Conservation (phyloP, 2,797 vertebrate species). For the Brachyrhaphis roseni region DNA sequence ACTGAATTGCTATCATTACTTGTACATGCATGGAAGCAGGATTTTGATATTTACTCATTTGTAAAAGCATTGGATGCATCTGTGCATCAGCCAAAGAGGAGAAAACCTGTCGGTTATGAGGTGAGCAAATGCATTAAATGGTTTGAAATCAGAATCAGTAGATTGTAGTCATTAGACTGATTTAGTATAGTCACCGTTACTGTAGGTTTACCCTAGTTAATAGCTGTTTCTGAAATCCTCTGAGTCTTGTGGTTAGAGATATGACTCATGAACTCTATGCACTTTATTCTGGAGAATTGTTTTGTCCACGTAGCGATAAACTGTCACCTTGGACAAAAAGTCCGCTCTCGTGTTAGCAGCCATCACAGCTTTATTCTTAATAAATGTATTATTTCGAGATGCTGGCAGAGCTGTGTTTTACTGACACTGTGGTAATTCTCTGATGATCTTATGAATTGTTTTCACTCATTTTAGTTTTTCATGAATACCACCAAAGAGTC, state of each 20-base stretch:
- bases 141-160: conserved; percentile 17
- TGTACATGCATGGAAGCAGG: conserved; percentile 49
- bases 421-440: conserved; percentile 9
- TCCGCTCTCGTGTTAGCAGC: conserved; percentile 16
- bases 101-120: conserved; percentile 20
- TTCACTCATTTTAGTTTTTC: conserved; percentile 11
- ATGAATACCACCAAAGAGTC: conserved; percentile 28
- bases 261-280: conserved; percentile 70
- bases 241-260: conserved; percentile 54
- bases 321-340: conserved; percentile 23
- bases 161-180: conserved; percentile 40
- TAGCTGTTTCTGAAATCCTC: conserved; percentile 39
- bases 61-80: conserved; percentile 22
- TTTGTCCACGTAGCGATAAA: conserved; percentile 31
- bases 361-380: conserved; percentile 28
- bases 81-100: not conserved
- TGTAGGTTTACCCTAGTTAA: conserved; percentile 44
- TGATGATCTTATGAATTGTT: conserved; percentile 23
- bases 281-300: conserved; percentile 78
- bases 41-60: conserved; percentile 58
- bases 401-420: conserved; percentile 21
- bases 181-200: conserved; percentile 39
- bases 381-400: conserved; percentile 6
- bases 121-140: conserved; percentile 12
- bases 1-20: conserved; percentile 19